Evolutionary conservation across 1,140 invertebrate species (phyloP), one percentile per base, ranked within the genome.

Genomic region (Philotrypesis tridentata): DNA sequence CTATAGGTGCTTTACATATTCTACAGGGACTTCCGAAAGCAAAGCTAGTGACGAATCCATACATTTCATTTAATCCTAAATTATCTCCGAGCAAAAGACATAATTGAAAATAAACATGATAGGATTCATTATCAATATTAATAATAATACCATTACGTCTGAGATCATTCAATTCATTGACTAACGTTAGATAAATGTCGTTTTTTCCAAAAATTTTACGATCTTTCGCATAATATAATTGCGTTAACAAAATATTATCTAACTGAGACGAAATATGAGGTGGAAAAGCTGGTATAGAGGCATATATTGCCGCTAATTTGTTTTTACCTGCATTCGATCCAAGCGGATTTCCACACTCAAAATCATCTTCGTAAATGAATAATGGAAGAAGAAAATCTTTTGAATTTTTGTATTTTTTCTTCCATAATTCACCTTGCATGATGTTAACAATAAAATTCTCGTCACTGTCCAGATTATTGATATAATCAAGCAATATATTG

Each of bases 31-130:
- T 5, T 31, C 55, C 70, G 61, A 33, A 17, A 25, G 1, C 11
- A 61, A 84, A 84, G 74, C 40, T 74, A 17, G 72, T 37, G 6
- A 11, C 25, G 74, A 83, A 83, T 33, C 82, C 82, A 23, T 80
- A 23, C 12, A 80, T 80, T 78, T 80, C 65, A 73, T 80, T 80
- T 21, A 83, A 29, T 0, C 79, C 79, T 63, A 80, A 67, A 48
- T 80, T 80, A 31, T 80, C 79, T 8, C 79, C 79, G 17, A 43
- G 12, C 6, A 80, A 14, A 1, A 79, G 27, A 63, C 17, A 29
- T 48, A 81, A 65, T 82, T 84, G 71, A 68, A 84, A 84, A 67
- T 48, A 67, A 11, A 83, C 37, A 68, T 48, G 40, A 29, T 63
- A 9, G 29, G 21, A 61, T 25, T 75, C 31, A 29, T 72, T 65